Percentiles rank a stretch among this genome's conserved stretches.
Evolutionary conservation across 2,113 vertebrate species (phyloP).

Genomic region (Manacus vitellinus): DNA sequence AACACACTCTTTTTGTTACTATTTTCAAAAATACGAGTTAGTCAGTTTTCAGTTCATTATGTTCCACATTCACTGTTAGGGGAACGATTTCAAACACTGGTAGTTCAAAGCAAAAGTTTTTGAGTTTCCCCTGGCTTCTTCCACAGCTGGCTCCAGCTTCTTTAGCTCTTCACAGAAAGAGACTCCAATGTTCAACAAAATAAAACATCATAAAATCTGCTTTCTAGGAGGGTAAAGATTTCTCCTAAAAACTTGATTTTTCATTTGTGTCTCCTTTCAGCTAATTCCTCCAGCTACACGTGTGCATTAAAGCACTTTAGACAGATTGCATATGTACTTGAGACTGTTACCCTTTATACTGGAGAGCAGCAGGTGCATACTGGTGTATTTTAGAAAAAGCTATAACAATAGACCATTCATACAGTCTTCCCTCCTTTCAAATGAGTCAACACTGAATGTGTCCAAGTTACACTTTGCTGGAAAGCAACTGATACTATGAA

Average conservation of each 20-base stretch:
- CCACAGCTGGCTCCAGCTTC: not conserved
- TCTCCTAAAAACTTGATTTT: not conserved
- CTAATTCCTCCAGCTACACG: not conserved
- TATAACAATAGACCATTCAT: not conserved
- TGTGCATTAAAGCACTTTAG: not conserved
- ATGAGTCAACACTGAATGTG: not conserved
- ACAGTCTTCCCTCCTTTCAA: not conserved
- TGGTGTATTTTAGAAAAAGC: not conserved
- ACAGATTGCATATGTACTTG: not conserved
- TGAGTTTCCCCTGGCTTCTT: not conserved
- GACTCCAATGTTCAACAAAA: not conserved
- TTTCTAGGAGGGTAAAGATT: not conserved
- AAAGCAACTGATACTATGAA: not conserved
- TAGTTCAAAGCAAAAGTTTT: not conserved
- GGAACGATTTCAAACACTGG: not conserved
- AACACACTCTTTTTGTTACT: not conserved
- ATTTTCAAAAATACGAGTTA: not conserved
- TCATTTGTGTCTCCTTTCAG: accelerated
- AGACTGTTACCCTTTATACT: not conserved
- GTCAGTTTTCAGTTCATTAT: not conserved
- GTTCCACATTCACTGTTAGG: not conserved
- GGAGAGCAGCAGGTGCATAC: not conserved
- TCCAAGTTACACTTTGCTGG: not conserved
- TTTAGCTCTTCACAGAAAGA: not conserved
- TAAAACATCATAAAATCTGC: not conserved